Evolutionary conservation across 2,113 vertebrate species (phyloP).

Genomic region (Colaptes auratus): DNA sequence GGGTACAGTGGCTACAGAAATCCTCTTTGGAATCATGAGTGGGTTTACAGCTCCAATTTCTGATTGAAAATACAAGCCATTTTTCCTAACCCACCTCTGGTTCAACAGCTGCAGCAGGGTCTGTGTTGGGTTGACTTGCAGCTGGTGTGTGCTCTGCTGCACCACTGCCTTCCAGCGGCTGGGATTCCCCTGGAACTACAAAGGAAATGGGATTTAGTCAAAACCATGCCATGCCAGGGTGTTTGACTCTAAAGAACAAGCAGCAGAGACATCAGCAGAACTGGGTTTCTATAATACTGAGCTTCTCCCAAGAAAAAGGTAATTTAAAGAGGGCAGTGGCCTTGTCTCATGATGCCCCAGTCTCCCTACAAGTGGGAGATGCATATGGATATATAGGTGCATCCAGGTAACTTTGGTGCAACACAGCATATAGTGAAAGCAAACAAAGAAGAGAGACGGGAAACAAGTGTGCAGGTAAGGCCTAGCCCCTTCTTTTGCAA

Average conservation of each 20-base stretch:
- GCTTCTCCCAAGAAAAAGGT: background rate
- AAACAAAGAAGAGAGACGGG: background rate
- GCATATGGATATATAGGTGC: too few species aligned
- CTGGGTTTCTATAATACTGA: background rate
- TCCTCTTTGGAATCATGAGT: background rate
- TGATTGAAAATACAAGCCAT: background rate
- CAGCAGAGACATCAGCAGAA: background rate
- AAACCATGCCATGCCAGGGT: background rate
- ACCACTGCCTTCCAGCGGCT: conserved; percentile 77
- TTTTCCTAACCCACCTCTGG: conserved; percentile 54
- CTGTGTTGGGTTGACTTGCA: conserved; percentile 71
- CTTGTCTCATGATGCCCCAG: background rate
- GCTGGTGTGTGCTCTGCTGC: conserved; percentile 65
- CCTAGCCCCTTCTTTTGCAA: background rate
- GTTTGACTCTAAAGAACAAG: background rate
- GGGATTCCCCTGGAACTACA: conserved; percentile 82
- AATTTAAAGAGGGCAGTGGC: background rate
- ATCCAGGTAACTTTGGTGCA: background rate
- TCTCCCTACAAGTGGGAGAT: background rate
- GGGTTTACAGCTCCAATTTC: background rate
- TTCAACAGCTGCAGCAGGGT: conserved; percentile 51
- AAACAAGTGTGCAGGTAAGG: background rate
- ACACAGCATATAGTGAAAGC: background rate
- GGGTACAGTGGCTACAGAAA: background rate
- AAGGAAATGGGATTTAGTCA: background rate